Evolutionary conservation across 2,797 vertebrate genomes (phyloP), one percentile per base, ranked within the genome.

Genomic region (Premnoplex brunnescens): DNA sequence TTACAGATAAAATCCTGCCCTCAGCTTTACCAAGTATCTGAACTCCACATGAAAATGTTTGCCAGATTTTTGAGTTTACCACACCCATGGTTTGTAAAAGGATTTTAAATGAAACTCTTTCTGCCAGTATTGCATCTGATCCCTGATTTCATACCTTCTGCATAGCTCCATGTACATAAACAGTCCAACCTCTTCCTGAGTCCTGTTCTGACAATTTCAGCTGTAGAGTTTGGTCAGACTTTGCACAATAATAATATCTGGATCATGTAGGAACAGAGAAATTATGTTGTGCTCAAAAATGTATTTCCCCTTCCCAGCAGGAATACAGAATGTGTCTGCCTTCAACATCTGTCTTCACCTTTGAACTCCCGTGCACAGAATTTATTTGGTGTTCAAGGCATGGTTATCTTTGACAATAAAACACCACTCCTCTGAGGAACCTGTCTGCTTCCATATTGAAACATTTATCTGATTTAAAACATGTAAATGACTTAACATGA

Each of bases 141-240:
- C 37, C 17, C 39, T 22, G 12, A 36, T 46, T 72, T 75, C 43
- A 22, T 69, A 26, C 24, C 16, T 78, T 52, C 44, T 48, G 16
- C 71, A 87, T 13, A 89, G 32, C 23, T 46, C 49, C 7, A 32
- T 1, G 19, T 5, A 37, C 3, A 12, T 0, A 0, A 20, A 58
- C 32, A 62, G 1, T 66, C 9, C 27, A 69, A 15, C 8, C 12
- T 58, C 41, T 62, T 78, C 24, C 46, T 62, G 46, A 84, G 54
- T 64, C 19, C 39, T 36, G 3, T 69, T 88, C n/a, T 30, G 36
- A 37, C 49, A 71, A 49, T 77, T 82, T 72, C 14, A 74, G 37
- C 24, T 71, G 48, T 27, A 14, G 14, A 36, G 3, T 80, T 71
- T 68, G 34, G n/a, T 66, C 24, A 79, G 56, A 74, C 20, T 66